Evolutionary conservation across 2,888 invertebrate species (phyloP).

Genomic region (Itoplectis maculator): DNA sequence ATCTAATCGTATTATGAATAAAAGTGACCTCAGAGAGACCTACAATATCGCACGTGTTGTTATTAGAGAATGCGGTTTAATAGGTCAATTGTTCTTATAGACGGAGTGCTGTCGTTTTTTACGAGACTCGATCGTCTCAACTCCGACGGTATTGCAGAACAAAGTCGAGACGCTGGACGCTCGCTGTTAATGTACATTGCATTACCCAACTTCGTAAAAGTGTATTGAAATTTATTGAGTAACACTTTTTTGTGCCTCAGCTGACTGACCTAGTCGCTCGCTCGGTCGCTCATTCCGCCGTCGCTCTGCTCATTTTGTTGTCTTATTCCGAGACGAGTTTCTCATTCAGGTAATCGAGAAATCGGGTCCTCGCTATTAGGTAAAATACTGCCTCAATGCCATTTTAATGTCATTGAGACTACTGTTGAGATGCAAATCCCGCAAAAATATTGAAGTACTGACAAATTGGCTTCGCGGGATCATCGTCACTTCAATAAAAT

Average conservation of each 20-base stretch:
- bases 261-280: slow-evolving; percentile 27
- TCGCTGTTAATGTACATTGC: neutral
- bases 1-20: neutral
- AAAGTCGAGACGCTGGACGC: neutral
- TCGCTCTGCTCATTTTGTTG: slow-evolving; percentile 5
- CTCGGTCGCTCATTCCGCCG: slow-evolving; percentile 4
- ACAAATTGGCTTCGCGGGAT: neutral
- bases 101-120: neutral
- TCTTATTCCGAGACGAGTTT: slow-evolving; percentile 13
- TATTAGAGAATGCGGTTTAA: neutral
- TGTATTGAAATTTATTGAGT: slow-evolving; percentile 10
- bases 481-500: too few species aligned
- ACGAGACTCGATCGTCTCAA: neutral
- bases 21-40: neutral
- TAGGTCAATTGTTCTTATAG: neutral
- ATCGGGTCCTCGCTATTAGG: neutral
- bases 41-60: neutral
- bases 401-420: neutral
- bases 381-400: neutral
- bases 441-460: neutral
- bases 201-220: slow-evolving; percentile 24
- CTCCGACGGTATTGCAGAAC: slow-evolving; percentile 11
- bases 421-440: neutral
- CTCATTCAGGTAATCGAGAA: slow-evolving; percentile 1
- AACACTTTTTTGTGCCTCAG: slow-evolving; percentile 5